Base-by-base conservation (phyloP, 2,113 vertebrate species). In the Nyctibius bracteatus region DNA sequence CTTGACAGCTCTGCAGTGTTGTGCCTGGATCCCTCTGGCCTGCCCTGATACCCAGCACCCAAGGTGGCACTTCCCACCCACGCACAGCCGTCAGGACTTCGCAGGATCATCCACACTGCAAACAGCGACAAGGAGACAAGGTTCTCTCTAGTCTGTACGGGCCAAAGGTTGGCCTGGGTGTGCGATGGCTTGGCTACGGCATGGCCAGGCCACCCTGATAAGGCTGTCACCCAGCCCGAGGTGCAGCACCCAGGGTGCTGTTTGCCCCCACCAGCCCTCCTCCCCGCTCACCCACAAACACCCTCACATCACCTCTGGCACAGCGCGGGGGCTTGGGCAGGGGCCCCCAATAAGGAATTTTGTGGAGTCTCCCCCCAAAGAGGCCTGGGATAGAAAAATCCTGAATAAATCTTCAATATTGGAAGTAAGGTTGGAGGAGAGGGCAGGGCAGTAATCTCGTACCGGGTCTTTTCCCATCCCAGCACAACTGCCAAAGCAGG, bases 101-200 rank as follows among this genome's bases (percentile, higher is more conserved):
- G 2, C 3, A 10, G 68, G 58, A 87, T 41, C 52, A 11, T 54
- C 30, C 30, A 17, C 4, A 0, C 37, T 25, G 79, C 79, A 83
- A 90, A 78, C 59, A 20, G n/a, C 1, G 1, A 55, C 0, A 1
- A 43, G 86, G 47, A 79, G 65, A 65, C 77, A 24, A 75, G 73
- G 78, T 31, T 89, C 54, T 41, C 46, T 86, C 71, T 0, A 46
- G 33, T 31, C 54, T 73, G 46, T 58, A 5, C 3, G 21, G 90
- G 61, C 73, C 94, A 94, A 96, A 97, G 94, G 94, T 91, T 96
- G 90, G 67, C 52, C 81, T 81, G 81, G 81, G 81, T 54, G 81
- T 1, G 4, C 67, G 72, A 70, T 43, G 46, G 87, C 90, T 67
- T 87, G 79, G 73, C 59, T 35, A 18, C 0, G 6, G 89, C 83